Evolutionary conservation across 2,797 vertebrate genomes (phyloP).

Genomic region (Pogonophryne albipinna): DNA sequence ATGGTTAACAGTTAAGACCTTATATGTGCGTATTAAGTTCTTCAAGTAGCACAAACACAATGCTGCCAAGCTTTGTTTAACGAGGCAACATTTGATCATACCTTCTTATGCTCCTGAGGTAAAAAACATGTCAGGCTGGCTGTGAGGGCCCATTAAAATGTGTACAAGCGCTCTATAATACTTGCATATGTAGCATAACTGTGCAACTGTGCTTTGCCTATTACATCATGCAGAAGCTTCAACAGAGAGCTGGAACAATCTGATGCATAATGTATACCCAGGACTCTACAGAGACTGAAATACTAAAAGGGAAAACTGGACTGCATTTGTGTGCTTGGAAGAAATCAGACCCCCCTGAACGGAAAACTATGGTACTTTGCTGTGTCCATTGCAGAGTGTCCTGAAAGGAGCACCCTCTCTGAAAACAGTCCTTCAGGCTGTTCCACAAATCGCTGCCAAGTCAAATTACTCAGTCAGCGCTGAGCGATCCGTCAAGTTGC

Average conservation of each 20-base stretch:
- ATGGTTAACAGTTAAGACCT: not conserved
- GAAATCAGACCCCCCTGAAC: not conserved
- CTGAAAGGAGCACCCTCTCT: constrained; percentile 2
- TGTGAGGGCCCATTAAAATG: not conserved
- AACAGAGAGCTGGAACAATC: constrained; percentile 9
- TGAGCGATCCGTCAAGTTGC: constrained; percentile 1
- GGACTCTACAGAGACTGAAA: not conserved
- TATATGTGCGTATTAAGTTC: not conserved
- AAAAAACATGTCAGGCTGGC: not conserved
- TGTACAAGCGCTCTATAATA: not conserved
- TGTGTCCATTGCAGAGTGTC: constrained; percentile 6
- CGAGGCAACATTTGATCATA: not conserved
- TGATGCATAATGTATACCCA: not conserved
- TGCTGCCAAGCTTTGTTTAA: not conserved
- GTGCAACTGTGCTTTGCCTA: constrained; percentile 6
- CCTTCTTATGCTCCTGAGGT: not conserved
- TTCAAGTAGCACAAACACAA: not conserved
- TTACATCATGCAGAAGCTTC: constrained; percentile 22
- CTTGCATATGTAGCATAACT: not conserved
- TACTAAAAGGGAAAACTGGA: not conserved
- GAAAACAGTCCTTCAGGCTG: constrained; percentile 20
- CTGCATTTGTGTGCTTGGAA: not conserved
- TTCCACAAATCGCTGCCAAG: constrained; percentile 18
- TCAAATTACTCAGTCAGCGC: constrained; percentile 9
- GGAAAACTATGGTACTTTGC: not conserved